Percentiles rank a stretch among this genome's conserved stretches.
phyloP scores from a whole-genome alignment of 2,113 vertebrate species.

The Terrapene triunguis region DNA sequence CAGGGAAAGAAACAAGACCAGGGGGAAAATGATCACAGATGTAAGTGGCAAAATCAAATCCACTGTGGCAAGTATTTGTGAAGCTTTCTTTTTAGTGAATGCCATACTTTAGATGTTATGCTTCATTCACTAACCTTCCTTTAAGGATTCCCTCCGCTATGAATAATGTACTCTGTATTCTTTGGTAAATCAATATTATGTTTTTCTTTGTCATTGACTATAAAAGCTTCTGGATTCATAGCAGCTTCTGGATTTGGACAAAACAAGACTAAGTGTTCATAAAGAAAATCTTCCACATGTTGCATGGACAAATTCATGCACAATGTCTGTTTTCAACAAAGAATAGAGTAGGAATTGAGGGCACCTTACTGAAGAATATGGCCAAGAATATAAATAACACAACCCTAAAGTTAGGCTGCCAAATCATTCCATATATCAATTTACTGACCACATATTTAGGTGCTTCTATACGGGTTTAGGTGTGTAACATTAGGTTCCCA shows the following conservation, averaged over 20 bases:
- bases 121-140: not conserved
- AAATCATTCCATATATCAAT: not conserved
- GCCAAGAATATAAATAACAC: not conserved
- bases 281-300: not conserved
- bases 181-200: not conserved
- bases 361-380: not conserved
- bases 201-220: not conserved
- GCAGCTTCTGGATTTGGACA: not conserved
- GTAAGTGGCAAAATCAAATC: constrained; percentile 83
- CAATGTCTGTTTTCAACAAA: not conserved
- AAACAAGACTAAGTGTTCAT: not conserved
- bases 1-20: constrained; percentile 98
- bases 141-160: not conserved
- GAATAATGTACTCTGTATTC: not conserved
- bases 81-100: not conserved
- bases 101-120: not conserved
- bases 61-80: not conserved
- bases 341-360: not conserved
- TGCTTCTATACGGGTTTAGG: not conserved
- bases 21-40: constrained; percentile 99
- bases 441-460: not conserved
- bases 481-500: not conserved
- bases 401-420: not conserved
- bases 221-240: not conserved
- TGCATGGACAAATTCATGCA: not conserved